Evolutionary conservation across 2,797 vertebrate species (phyloP).

Genomic region (Anguilla marmorata): DNA sequence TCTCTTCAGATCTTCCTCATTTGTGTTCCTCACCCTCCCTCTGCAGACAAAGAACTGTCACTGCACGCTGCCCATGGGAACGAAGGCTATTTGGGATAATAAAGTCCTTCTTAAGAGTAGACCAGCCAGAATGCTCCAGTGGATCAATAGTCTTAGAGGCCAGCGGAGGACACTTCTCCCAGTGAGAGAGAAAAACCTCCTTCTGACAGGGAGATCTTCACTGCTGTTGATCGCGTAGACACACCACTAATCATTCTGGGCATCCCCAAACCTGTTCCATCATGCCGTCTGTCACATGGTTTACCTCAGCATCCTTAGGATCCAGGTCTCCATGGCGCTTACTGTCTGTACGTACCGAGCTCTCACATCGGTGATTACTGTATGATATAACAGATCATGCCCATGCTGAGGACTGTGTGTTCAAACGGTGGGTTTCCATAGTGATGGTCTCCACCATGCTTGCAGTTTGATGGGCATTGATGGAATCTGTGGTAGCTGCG

Average conservation of each 20-base stretch:
- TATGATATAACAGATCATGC: not conserved
- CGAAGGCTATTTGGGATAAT: not conserved
- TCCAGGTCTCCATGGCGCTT: not conserved
- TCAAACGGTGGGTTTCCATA: not conserved
- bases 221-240: not conserved
- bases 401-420: constrained; percentile 16
- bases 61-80: not conserved
- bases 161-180: not conserved
- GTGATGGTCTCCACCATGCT: not conserved
- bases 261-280: not conserved
- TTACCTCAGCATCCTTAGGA: not conserved
- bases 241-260: not conserved
- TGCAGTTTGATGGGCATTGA: constrained; percentile 1
- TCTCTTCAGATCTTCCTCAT: not conserved
- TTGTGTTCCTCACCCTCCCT: not conserved
- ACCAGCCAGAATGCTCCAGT: not conserved
- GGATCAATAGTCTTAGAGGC: not conserved
- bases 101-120: not conserved
- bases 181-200: not conserved
- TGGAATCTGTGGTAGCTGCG: not conserved
- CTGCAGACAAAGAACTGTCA: not conserved
- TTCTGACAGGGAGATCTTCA: not conserved
- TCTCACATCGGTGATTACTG: not conserved
- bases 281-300: not conserved
- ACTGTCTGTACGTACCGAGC: not conserved